Evolutionary conservation across 2,888 invertebrate species (phyloP), one percentile per base, ranked within the genome.

Genomic region (Lissonota sp.): DNA sequence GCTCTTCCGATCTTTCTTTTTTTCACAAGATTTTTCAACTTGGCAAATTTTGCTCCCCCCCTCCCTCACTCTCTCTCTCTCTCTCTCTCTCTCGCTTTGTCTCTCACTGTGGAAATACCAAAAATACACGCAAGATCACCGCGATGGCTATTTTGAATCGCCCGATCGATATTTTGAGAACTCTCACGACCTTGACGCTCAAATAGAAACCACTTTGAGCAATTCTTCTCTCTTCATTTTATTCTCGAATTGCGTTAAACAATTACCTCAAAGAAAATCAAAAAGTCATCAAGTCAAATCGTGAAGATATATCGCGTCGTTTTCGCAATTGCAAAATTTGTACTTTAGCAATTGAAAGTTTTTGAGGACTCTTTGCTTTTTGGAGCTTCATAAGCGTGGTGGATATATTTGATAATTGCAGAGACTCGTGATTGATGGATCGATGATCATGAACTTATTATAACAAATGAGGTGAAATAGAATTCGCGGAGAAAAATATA

Each of bases 131-230:
- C 86, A 78, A 84, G 83, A 83, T 80, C 26, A 26, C 74, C 78
- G 79, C 78, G 79, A 57, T 72, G 26, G 85, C 87, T 87, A 88
- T 88, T 89, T 89, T 80, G 83, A 87, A 84, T 76, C 85, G 79
- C 58, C 70, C 84, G 83, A 88, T 89, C 85, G 87, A 88, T 89
- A 89, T 89, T 89, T 89, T 84, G 83, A 86, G 88, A 86, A 73
- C 79, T 44, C 64, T 69, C 42, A 67, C 83, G 85, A 87, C 88
- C 88, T 88, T 88, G 73, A 80, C 62, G 75, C 49, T 53, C 39
- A 73, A 64, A 71, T 71, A 74, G 84, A 67, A 55, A 81, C 84
- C 67, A 80, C 83, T 81, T 84, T 82, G 72, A 58, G 55, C 46
- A 42, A 62, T 51, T 69, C 40, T 67, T 72, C 37, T 14, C 10